Conservation (phyloP, 2,888 invertebrate genomes). For the Polyommatus icarus region DNA sequence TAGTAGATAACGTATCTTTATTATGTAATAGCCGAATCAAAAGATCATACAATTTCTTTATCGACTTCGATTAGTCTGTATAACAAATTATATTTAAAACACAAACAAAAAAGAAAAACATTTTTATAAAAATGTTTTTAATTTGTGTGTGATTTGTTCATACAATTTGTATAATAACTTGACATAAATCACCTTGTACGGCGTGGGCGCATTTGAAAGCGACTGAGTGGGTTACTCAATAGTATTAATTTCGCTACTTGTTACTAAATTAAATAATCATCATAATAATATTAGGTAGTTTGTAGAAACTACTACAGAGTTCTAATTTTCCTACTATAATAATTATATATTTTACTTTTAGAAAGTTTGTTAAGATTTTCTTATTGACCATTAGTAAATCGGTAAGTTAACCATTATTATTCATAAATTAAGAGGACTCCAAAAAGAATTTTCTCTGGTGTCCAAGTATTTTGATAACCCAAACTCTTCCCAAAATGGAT, state of each 20-base stretch:
- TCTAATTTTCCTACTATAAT: background rate
- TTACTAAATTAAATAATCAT: background rate
- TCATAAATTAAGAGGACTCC: too few species aligned
- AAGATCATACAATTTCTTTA: too few species aligned
- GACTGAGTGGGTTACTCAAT: background rate
- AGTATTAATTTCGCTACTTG: background rate
- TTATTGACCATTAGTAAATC: too few species aligned
- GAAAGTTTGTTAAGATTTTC: too few species aligned
- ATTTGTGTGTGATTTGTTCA: background rate
- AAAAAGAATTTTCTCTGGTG: background rate
- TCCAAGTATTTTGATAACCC: background rate
- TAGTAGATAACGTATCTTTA: too few species aligned
- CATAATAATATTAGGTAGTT: background rate
- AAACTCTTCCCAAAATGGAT: too few species aligned
- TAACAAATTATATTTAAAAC: too few species aligned
- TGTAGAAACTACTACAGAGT: background rate
- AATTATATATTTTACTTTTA: too few species aligned
- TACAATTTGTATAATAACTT: background rate
- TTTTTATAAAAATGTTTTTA: background rate
- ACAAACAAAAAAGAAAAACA: background rate
- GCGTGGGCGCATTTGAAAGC: background rate
- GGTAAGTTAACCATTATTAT: too few species aligned
- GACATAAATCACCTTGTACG: background rate
- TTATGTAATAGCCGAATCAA: too few species aligned
- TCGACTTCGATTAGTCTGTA: too few species aligned